Conservation (phyloP, 2,797 vertebrate species). For the Phalanger gymnotis region DNA sequence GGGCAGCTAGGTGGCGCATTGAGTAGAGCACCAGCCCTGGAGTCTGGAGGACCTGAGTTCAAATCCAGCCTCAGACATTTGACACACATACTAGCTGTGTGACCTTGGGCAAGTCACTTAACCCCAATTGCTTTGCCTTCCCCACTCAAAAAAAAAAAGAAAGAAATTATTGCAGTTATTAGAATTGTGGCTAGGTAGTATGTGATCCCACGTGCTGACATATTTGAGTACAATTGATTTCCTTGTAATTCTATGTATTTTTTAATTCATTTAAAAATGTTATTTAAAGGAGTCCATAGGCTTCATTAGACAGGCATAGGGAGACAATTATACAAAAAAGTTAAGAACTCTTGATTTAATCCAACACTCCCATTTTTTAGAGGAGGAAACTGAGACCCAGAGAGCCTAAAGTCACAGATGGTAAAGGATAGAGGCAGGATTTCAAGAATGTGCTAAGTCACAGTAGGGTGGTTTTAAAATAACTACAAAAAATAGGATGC, state of each 20-base stretch:
- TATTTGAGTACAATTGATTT: not conserved
- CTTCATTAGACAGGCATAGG: not conserved
- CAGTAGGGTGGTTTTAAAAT: not conserved
- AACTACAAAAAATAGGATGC: not conserved
- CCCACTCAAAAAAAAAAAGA: no score
- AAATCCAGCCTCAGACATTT: no score
- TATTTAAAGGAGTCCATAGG: not conserved
- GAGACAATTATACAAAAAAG: not conserved
- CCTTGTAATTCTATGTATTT: not conserved
- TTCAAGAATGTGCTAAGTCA: not conserved
- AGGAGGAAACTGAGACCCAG: not conserved
- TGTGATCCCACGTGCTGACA: not conserved
- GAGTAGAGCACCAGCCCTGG: no score
- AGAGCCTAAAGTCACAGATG: not conserved
- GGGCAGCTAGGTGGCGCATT: no score
- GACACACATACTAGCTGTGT: no score
- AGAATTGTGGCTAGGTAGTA: not conserved
- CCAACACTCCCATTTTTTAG: not conserved
- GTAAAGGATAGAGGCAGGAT: not conserved
- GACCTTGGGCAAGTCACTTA: no score
- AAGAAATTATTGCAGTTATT: not conserved
- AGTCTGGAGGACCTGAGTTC: no score
- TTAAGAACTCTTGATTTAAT: not conserved
- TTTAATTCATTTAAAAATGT: not conserved
- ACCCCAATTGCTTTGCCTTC: no score